Evolutionary conservation across 2,113 vertebrate genomes (phyloP).

Genomic region (Promerops cafer): DNA sequence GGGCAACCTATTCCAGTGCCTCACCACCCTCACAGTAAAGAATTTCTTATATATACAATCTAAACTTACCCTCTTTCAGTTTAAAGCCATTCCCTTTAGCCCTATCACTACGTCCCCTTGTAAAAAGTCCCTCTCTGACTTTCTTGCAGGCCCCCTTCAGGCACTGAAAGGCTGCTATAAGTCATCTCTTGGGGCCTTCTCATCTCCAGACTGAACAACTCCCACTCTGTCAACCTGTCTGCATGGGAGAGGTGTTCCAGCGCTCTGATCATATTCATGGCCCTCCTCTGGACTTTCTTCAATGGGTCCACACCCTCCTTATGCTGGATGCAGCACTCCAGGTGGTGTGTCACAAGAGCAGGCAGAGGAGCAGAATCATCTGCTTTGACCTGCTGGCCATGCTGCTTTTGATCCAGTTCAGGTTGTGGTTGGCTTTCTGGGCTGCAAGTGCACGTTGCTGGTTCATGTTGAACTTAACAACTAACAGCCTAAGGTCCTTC

Average conservation of each 20-base stretch:
- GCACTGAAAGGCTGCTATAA: neutral
- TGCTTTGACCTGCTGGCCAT: neutral
- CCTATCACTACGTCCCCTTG: neutral
- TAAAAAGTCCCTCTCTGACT: neutral
- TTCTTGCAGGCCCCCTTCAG: neutral
- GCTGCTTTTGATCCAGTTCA: neutral
- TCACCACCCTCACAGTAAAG: neutral
- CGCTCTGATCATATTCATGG: neutral
- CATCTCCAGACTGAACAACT: neutral
- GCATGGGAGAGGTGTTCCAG: neutral
- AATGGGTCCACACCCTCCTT: neutral
- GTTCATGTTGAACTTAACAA: neutral
- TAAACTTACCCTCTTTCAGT: neutral
- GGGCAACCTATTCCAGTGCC: neutral
- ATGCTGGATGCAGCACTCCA: neutral
- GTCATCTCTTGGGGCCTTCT: neutral
- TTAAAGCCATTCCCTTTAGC: neutral
- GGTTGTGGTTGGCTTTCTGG: neutral
- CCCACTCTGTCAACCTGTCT: neutral
- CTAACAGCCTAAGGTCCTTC: neutral
- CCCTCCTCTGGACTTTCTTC: neutral
- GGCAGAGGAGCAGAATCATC: neutral
- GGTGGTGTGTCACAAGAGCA: neutral
- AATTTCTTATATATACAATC: neutral
- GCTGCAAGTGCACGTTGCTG: accelerated